phyloP scores from a whole-genome alignment of 2,888 invertebrate species.

The Altica lythri region DNA sequence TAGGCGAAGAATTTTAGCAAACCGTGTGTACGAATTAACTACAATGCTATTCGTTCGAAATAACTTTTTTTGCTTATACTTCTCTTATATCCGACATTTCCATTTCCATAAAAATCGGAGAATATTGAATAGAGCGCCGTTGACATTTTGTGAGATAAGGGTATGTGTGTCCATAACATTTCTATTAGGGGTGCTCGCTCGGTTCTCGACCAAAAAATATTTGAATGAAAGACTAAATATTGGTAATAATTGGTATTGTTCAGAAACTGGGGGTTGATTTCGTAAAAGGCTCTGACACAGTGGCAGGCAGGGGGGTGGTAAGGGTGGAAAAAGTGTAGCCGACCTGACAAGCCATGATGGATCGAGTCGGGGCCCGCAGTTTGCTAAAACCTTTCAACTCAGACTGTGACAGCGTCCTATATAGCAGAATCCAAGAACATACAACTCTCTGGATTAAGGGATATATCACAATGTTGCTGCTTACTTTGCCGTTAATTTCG shows the following conservation, averaged over 20 bases:
- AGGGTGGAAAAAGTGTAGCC: conserved; percentile 54
- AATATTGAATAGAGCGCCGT: conserved; percentile 16
- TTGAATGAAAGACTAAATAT: conserved; percentile 44
- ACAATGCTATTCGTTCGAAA: conserved; percentile 14
- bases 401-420: conserved; percentile 52
- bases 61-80: conserved; percentile 18
- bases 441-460: conserved; percentile 39
- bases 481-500: conserved; percentile 37
- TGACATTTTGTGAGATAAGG: conserved; percentile 28
- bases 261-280: conserved; percentile 49
- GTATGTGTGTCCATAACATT: conserved; percentile 32
- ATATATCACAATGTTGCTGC: conserved; percentile 29
- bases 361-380: conserved; percentile 59
- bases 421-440: conserved; percentile 38
- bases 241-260: conserved; percentile 49
- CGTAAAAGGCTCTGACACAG: conserved; percentile 45
- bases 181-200: conserved; percentile 32
- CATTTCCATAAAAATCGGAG: conserved; percentile 25
- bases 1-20: conserved; percentile 4
- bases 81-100: conserved; percentile 17
- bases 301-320: conserved; percentile 52
- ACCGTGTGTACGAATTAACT: conserved; percentile 21
- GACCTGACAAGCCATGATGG: conserved; percentile 61
- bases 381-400: conserved; percentile 55
- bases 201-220: conserved; percentile 30